A percentile compares a stretch with the other conserved stretches of the same genome.
Conservation (phyloP, 1,140 invertebrate species). For the Papilio glaucus region DNA sequence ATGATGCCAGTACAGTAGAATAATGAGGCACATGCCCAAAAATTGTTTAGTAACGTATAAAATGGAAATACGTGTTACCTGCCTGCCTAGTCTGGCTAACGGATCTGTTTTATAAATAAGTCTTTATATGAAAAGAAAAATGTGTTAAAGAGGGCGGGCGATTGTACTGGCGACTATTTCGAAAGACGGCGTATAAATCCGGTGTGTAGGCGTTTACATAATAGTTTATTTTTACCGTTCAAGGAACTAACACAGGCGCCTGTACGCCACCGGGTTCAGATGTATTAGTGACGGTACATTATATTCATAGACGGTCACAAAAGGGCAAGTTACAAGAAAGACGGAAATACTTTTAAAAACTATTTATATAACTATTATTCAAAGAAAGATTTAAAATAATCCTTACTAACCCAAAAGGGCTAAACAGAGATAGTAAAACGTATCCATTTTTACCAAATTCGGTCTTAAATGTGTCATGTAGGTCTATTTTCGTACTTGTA, state of each 20-base stretch:
- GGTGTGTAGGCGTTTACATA: constrained; percentile 18
- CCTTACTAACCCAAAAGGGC: background rate
- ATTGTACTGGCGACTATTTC: constrained; percentile 18
- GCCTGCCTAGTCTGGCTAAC: no score
- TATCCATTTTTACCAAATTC: no score
- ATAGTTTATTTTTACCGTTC: constrained; percentile 37
- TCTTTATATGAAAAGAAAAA: background rate
- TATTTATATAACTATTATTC: no score
- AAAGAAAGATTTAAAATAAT: no score
- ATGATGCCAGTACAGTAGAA: no score
- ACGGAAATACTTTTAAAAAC: background rate
- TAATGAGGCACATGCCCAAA: no score
- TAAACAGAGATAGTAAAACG: no score
- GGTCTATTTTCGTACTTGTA: no score
- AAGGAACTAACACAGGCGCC: constrained; percentile 6
- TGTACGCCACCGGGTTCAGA: constrained; percentile 28
- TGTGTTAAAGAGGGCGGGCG: background rate
- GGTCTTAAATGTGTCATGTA: no score
- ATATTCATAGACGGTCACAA: constrained; percentile 4
- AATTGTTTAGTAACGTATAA: no score
- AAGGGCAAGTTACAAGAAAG: constrained; percentile 2
- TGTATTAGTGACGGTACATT: constrained; percentile 23
- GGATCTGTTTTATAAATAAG: background rate
- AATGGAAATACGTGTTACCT: no score
- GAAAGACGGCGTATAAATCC: constrained; percentile 7